A percentile compares a stretch with the other conserved stretches of the same genome.
Evolutionary conservation across 1,140 invertebrate species (phyloP).

Genomic region (Dinothrombium tinctorium): DNA sequence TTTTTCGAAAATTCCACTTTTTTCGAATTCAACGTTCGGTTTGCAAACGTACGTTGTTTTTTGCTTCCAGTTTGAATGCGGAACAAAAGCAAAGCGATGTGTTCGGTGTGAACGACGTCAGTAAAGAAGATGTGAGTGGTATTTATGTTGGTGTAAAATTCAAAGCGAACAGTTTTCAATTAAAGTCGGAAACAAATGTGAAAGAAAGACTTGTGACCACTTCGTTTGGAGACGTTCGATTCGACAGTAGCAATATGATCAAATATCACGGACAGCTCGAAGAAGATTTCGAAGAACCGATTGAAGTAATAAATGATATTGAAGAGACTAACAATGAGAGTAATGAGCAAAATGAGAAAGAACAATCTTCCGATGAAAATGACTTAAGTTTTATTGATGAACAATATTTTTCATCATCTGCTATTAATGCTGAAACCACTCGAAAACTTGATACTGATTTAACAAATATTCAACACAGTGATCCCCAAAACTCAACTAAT

Average conservation of each 20-base stretch:
- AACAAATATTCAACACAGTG: not conserved
- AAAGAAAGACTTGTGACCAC: not conserved
- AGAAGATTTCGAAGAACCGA: not conserved
- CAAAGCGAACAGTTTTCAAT: not conserved
- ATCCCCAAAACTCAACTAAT: not conserved
- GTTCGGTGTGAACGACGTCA: slow-evolving; percentile 5
- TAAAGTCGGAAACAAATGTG: not conserved
- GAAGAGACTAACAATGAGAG: not conserved
- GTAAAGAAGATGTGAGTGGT: slow-evolving; percentile 2
- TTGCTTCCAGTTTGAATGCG: not conserved
- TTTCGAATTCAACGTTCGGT: too few species aligned
- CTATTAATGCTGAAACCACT: not conserved
- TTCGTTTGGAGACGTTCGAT: slow-evolving; percentile 10
- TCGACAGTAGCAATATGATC: slow-evolving; percentile 11
- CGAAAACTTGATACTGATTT: not conserved
- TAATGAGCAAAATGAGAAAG: not conserved
- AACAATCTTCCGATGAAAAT: slow-evolving; percentile 1
- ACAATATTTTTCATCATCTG: slow-evolving; percentile 3
- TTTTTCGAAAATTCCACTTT: too few species aligned
- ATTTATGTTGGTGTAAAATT: not conserved
- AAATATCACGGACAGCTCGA: slow-evolving; percentile 12
- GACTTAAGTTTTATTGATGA: slow-evolving; percentile 1
- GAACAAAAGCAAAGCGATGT: not conserved
- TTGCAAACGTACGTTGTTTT: not conserved
- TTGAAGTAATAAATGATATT: not conserved